Percentiles rank a stretch among this genome's conserved stretches.
Conservation (phyloP, 2,888 invertebrate species). For the Erebia palarica region DNA sequence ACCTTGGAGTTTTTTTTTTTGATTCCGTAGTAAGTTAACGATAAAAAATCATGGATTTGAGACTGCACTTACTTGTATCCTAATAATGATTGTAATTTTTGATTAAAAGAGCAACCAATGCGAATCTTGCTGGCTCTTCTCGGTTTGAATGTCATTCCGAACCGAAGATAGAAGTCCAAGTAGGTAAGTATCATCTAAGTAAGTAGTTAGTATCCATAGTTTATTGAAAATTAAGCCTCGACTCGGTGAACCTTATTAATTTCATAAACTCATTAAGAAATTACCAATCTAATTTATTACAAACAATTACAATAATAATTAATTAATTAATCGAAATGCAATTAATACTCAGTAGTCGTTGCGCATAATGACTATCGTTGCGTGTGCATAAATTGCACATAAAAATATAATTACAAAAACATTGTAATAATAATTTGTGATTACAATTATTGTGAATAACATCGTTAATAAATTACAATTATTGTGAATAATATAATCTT, state of each 20-base stretch:
- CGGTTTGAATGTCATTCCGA: too few relatives aligned
- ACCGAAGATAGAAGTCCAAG: too few relatives aligned
- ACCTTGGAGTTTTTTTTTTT: neutral
- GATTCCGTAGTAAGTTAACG: neutral
- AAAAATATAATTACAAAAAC: slow-evolving; percentile 14
- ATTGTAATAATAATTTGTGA: slow-evolving; percentile 15
- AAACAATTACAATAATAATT: slow-evolving; percentile 12
- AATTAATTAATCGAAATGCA: slow-evolving; percentile 18
- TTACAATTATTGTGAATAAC: neutral
- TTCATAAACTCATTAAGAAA: slow-evolving; percentile 3
- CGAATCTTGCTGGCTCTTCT: too few relatives aligned
- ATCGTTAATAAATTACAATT: too few relatives aligned
- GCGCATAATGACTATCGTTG: slow-evolving; percentile 5
- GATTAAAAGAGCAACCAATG: too few relatives aligned
- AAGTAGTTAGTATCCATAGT: neutral
- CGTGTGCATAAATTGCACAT: slow-evolving; percentile 14
- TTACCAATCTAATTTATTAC: slow-evolving; percentile 15
- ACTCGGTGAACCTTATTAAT: slow-evolving; percentile 1
- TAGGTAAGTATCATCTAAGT: too few relatives aligned
- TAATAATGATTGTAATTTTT: too few relatives aligned
- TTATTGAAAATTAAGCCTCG: neutral
- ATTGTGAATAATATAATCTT: neutral
- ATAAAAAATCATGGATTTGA: too few relatives aligned
- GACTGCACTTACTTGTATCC: too few relatives aligned
- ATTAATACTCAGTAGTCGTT: slow-evolving; percentile 12